phyloP scores from a whole-genome alignment of 2,888 invertebrate genomes.

The Hypercompe scribonia region DNA sequence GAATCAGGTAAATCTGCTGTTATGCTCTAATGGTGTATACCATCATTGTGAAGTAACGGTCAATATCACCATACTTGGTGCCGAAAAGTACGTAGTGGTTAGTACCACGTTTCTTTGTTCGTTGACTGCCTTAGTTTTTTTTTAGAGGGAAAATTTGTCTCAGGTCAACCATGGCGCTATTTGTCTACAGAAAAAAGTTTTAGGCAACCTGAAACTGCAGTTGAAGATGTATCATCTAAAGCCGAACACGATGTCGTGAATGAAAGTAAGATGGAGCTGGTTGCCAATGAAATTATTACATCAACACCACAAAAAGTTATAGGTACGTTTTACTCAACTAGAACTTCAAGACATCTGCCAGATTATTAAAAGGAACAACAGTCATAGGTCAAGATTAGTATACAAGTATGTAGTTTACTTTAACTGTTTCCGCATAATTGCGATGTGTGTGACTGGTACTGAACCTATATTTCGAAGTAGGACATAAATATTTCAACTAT shows the following conservation, averaged over 20 bases:
- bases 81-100: not conserved
- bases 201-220: constrained; percentile 49
- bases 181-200: constrained; percentile 60
- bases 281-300: constrained; percentile 65
- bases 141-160: not conserved
- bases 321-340: constrained; percentile 53
- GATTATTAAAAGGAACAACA: constrained; percentile 28
- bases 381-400: constrained; percentile 2
- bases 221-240: constrained; percentile 58
- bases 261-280: constrained; percentile 59
- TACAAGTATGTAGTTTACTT: not conserved
- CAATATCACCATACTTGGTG: not conserved
- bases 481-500: not conserved
- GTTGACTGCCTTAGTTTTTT: not conserved
- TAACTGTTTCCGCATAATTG: not conserved
- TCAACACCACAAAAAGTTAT: constrained; percentile 75
- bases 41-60: not conserved
- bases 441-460: not conserved
- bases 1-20: constrained; percentile 64
- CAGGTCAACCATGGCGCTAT: constrained; percentile 70
- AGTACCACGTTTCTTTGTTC: not conserved
- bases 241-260: constrained; percentile 54
- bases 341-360: constrained; percentile 31
- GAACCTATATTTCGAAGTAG: not conserved
- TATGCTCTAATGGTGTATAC: not conserved